A percentile compares a stretch with the other conserved stretches of the same genome.
phyloP scores from a whole-genome alignment of 2,888 invertebrate genomes.

The Callyntrura sp. region DNA sequence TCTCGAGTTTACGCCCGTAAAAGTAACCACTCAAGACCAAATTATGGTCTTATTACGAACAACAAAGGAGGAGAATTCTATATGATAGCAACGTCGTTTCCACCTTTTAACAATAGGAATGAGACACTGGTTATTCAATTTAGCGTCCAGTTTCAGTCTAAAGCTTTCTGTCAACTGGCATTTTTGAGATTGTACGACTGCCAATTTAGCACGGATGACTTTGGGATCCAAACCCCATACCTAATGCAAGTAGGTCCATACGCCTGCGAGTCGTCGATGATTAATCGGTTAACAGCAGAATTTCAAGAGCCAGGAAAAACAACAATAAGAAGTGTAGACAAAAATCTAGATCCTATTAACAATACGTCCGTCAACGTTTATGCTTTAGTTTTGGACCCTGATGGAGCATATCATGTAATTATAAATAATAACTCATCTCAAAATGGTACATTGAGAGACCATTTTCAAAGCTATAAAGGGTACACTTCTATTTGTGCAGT shows the following conservation, averaged over 20 bases:
- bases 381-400: slow-evolving; percentile 54
- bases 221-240: slow-evolving; percentile 66
- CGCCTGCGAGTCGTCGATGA: slow-evolving; percentile 48
- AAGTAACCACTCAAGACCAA: slow-evolving; percentile 66
- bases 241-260: slow-evolving; percentile 75
- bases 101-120: slow-evolving; percentile 74
- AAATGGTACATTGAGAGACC: slow-evolving; percentile 68
- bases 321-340: slow-evolving; percentile 59
- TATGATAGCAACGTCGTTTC: slow-evolving; percentile 66
- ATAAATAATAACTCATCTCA: slow-evolving; percentile 52
- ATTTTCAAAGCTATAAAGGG: slow-evolving; percentile 70
- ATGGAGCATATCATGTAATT: slow-evolving; percentile 67
- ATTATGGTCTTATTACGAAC: slow-evolving; percentile 73
- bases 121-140: slow-evolving; percentile 71
- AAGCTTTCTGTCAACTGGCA: slow-evolving; percentile 69
- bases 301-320: slow-evolving; percentile 69
- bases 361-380: slow-evolving; percentile 64
- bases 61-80: slow-evolving; percentile 76
- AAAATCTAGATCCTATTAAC: slow-evolving; percentile 57
- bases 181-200: slow-evolving; percentile 74
- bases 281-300: slow-evolving; percentile 50
- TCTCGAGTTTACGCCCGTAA: slow-evolving; percentile 66
- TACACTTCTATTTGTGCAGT: slow-evolving; percentile 69
- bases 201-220: slow-evolving; percentile 69
- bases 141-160: slow-evolving; percentile 71